phyloP scores from a whole-genome alignment of 2,113 vertebrate genomes.

The Phrynocephalus versicolor region DNA sequence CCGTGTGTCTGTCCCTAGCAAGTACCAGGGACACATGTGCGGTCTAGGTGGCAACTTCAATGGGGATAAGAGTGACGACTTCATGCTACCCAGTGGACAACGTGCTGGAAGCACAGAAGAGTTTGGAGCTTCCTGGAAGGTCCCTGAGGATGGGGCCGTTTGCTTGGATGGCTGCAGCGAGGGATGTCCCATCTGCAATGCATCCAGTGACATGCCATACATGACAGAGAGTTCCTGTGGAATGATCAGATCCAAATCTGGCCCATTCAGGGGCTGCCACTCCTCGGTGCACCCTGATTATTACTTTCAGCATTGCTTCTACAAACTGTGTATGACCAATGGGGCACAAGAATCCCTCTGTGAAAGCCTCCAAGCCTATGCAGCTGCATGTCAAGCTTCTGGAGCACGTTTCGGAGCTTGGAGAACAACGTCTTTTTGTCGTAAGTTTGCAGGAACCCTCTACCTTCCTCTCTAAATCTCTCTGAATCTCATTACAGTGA shows the following conservation, averaged over 20 bases:
- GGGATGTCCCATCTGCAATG: background rate
- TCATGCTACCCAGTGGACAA: slow-evolving; percentile 11
- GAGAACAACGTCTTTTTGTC: background rate
- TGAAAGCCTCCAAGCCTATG: slow-evolving; percentile 68
- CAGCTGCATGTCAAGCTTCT: slow-evolving; percentile 52
- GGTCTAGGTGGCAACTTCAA: slow-evolving; percentile 71
- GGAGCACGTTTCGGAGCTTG: background rate
- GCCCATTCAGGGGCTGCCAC: slow-evolving; percentile 70
- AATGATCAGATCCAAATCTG: slow-evolving; percentile 6
- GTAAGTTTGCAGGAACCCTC: background rate
- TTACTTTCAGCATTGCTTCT: slow-evolving; percentile 67
- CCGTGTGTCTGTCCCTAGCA: slow-evolving; percentile 58
- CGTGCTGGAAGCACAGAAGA: background rate
- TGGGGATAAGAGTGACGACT: slow-evolving; percentile 44
- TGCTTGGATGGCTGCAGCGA: slow-evolving; percentile 36
- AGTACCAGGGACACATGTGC: slow-evolving; percentile 45
- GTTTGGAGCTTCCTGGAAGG: slow-evolving; percentile 64
- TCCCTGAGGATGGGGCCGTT: accelerated
- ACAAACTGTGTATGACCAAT: slow-evolving; percentile 10
- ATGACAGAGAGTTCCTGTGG: background rate
- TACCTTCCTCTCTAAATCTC: background rate
- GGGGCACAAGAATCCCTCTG: slow-evolving; percentile 54
- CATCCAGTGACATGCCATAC: accelerated
- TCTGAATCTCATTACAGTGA: background rate
- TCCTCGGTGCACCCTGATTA: slow-evolving; percentile 36